phyloP scores from a whole-genome alignment of 1,140 invertebrate species.

The Arion vulgaris region DNA sequence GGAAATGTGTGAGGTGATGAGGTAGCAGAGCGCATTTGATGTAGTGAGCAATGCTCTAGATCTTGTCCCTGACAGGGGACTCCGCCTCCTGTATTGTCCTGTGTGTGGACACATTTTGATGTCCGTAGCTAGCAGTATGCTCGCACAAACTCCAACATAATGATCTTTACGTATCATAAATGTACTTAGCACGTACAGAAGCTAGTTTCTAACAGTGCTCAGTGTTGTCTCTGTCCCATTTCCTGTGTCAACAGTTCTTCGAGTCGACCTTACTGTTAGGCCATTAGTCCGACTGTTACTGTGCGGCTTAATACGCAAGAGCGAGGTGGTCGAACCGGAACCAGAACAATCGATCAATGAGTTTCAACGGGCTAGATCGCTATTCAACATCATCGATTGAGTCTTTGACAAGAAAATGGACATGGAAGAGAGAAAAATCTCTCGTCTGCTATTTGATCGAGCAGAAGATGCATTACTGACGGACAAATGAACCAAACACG shows the following conservation, averaged over 20 bases:
- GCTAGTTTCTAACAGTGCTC: background rate
- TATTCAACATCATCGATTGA: slow-evolving; percentile 7
- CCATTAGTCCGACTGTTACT: slow-evolving; percentile 12
- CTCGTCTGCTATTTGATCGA: slow-evolving; percentile 1
- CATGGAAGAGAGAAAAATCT: background rate
- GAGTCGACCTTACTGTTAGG: background rate
- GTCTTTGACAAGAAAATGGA: background rate
- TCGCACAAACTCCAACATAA: too few species aligned
- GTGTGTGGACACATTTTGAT: too few species aligned
- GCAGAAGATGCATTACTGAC: slow-evolving; percentile 15
- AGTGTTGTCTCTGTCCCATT: background rate
- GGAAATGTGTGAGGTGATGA: too few species aligned
- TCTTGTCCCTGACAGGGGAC: too few species aligned
- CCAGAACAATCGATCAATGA: slow-evolving; percentile 6
- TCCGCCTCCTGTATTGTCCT: too few species aligned
- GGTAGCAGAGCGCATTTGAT: too few species aligned
- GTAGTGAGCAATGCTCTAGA: too few species aligned
- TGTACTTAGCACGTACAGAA: background rate
- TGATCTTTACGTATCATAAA: too few species aligned
- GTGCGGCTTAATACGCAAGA: slow-evolving; percentile 9
- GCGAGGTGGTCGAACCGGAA: slow-evolving; percentile 4
- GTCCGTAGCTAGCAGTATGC: too few species aligned
- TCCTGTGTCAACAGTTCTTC: slow-evolving; percentile 6
- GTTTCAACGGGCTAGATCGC: background rate
- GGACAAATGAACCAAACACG: background rate